Conservation (phyloP, 2,797 vertebrate genomes). For the Morelia viridis region DNA sequence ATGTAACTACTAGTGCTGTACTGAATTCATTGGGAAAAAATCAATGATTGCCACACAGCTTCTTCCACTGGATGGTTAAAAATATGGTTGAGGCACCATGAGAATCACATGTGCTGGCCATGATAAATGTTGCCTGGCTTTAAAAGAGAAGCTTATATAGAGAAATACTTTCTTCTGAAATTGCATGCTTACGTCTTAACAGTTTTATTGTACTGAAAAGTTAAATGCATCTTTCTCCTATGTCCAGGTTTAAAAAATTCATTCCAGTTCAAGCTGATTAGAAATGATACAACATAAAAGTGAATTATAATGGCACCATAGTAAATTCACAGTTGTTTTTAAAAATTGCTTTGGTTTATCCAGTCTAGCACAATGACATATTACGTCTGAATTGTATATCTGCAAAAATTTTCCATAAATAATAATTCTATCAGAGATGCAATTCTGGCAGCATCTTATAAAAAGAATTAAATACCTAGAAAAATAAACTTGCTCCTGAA, state of each 20-base stretch:
- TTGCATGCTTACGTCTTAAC: background rate
- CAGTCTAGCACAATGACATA: background rate
- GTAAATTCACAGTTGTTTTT: background rate
- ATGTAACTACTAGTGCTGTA: background rate
- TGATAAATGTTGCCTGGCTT: background rate
- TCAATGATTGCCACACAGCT: background rate
- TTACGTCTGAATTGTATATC: background rate
- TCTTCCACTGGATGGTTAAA: background rate
- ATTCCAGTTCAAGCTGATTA: background rate
- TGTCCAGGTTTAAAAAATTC: background rate
- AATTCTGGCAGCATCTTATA: background rate
- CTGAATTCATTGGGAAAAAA: background rate
- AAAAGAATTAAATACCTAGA: background rate
- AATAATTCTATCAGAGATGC: background rate
- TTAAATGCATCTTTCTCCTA: slow-evolving; percentile 5
- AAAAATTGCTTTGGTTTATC: background rate
- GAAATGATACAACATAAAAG: background rate
- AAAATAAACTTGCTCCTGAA: background rate
- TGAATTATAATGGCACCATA: background rate
- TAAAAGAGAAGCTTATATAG: background rate
- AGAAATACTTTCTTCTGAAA: background rate
- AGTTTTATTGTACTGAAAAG: slow-evolving; percentile 23
- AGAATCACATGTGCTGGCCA: background rate
- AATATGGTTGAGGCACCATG: background rate
- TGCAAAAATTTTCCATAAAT: background rate